Evolutionary conservation across 2,888 invertebrate species (phyloP).

Genomic region (Cordilura impudica): DNA sequence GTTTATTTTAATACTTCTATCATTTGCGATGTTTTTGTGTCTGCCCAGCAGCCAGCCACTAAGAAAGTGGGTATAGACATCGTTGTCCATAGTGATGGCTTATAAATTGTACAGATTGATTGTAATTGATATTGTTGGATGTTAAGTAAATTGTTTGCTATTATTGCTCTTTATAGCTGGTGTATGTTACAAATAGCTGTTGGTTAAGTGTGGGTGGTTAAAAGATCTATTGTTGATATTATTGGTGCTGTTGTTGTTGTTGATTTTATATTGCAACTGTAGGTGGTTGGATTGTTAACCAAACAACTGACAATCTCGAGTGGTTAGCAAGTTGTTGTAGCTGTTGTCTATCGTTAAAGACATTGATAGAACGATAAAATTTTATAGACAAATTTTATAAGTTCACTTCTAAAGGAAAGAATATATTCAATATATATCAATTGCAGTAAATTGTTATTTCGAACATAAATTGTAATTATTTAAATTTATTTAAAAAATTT

Average conservation of each 20-base stretch:
- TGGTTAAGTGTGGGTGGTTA: conserved; percentile 4
- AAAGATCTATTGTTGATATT: background rate
- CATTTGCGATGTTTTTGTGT: background rate
- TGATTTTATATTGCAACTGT: background rate
- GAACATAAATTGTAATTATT: background rate
- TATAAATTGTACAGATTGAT: background rate
- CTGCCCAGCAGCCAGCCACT: background rate
- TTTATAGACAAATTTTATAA: background rate
- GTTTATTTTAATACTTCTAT: too few species aligned
- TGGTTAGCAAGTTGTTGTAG: background rate
- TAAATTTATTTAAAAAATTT: too few species aligned
- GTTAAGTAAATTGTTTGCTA: conserved; percentile 19
- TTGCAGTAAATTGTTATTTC: conserved; percentile 28
- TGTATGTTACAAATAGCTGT: conserved; percentile 38
- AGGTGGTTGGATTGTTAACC: background rate
- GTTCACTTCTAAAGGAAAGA: background rate
- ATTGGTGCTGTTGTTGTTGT: background rate
- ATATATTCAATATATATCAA: too few species aligned
- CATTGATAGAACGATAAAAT: background rate
- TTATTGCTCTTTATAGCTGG: conserved; percentile 1
- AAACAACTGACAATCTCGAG: background rate
- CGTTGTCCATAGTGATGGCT: background rate
- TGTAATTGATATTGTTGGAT: conserved; percentile 40
- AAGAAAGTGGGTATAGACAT: background rate
- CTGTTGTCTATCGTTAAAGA: background rate